Percentiles rank a stretch among this genome's conserved stretches.
Evolutionary conservation across 1,140 invertebrate species (phyloP).

Genomic region (Euwallacea similis): DNA sequence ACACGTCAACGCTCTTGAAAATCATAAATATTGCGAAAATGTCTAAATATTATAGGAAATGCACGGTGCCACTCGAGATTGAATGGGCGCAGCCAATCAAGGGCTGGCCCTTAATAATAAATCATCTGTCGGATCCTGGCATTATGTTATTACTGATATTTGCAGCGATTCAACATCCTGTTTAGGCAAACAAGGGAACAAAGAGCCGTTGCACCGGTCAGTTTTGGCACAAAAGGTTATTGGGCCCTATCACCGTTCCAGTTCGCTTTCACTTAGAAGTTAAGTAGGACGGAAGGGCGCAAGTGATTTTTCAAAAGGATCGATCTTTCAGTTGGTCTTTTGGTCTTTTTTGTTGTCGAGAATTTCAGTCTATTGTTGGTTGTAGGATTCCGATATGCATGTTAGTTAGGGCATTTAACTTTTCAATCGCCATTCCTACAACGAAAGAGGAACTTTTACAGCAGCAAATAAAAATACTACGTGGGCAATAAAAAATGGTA

Average conservation of each 20-base stretch:
- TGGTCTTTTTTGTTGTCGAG: too few species aligned
- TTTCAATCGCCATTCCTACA: too few species aligned
- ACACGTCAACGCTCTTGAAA: constrained; percentile 45
- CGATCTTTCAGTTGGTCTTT: not conserved
- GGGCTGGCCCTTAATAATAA: constrained; percentile 43
- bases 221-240: constrained; percentile 43
- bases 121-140: constrained; percentile 48
- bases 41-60: constrained; percentile 49
- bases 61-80: constrained; percentile 44
- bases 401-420: too few species aligned
- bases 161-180: constrained; percentile 51
- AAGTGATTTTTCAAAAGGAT: constrained; percentile 39
- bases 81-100: constrained; percentile 44
- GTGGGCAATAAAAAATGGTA: too few species aligned
- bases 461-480: too few species aligned
- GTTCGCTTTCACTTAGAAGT: constrained; percentile 37
- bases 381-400: too few species aligned
- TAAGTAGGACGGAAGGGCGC: constrained; percentile 37
- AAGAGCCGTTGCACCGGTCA: constrained; percentile 48
- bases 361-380: too few species aligned
- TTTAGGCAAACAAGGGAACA: constrained; percentile 48
- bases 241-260: constrained; percentile 35
- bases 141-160: constrained; percentile 51
- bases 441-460: too few species aligned
- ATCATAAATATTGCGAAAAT: constrained; percentile 47